Base-by-base conservation (phyloP, 2,797 vertebrate genomes). In the Chelonia mydas region DNA sequence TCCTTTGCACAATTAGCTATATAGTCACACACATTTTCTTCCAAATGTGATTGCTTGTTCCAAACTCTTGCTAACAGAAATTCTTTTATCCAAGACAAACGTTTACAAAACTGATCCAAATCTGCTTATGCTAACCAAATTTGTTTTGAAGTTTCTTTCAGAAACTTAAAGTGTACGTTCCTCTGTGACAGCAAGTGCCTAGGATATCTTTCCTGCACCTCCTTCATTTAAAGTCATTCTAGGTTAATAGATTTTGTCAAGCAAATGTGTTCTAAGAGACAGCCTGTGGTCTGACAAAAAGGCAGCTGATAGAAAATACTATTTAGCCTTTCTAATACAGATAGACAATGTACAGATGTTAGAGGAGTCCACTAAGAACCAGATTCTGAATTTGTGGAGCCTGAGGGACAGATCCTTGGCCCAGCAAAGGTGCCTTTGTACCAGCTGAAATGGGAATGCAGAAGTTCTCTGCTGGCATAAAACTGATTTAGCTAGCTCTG, bases 1-100 rank as follows among this genome's bases (percentile, higher is more conserved):
- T 50, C 59, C 92, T 83, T 86, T 87, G 81, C 33, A 21, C n/a
- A 90, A 83, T 47, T 65, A 47, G 72, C 53, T 88, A 31, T 87
- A 65, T 5, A 1, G 3, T 0, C 74, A 27, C 1, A 0, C 72
- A 6, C 33, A 23, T 76, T 92, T 86, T 49, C 54, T 82, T 84
- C 28, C 2, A 88, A 50, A 55, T 78, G 9, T 50, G 54, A 23
- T 78, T 78, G 83, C 88, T 12, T 87, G 89, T 94, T 84, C 37
- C 19, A 37, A 72, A 21, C n/a, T 11, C 23, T 27, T 21, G 5
- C 23, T 16, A n/a, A 11, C 61, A 13, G 23, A n/a, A 45, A 9
- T 83, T 50, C 8, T 65, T 23, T 23, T 91, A 47, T 53, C 68
- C 47, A 49, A 76, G 33, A 54, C 23, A 81, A 65, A 76, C 37